phyloP scores from a whole-genome alignment of 2,797 vertebrate species.

The Erpetoichthys calabaricus region DNA sequence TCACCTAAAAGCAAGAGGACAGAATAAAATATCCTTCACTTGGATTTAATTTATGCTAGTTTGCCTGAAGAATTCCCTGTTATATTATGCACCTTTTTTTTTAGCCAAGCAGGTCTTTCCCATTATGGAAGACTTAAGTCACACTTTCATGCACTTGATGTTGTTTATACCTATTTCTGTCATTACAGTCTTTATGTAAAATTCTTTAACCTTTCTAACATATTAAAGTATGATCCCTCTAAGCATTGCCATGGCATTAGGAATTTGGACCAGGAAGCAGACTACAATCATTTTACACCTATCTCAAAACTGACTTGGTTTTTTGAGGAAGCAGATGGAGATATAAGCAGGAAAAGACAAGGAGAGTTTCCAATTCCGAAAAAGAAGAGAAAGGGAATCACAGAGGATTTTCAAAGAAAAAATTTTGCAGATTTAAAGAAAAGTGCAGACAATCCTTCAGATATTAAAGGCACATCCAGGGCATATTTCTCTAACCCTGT shows the following conservation, averaged over 20 bases:
- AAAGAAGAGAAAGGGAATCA: constrained; percentile 28
- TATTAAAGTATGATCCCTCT: constrained; percentile 88
- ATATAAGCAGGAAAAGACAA: constrained; percentile 58
- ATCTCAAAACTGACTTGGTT: constrained; percentile 72
- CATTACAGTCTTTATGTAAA: background rate
- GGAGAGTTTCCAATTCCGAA: constrained; percentile 53
- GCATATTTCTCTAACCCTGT: background rate
- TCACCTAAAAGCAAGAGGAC: constrained; percentile 53
- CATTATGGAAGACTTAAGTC: no score
- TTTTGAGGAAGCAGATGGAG: constrained; percentile 52
- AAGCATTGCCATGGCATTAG: constrained; percentile 90
- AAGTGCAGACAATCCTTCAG: background rate
- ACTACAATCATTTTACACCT: constrained; percentile 30
- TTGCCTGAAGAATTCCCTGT: background rate
- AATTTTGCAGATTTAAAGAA: background rate
- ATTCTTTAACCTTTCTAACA: constrained; percentile 50
- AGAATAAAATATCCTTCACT: constrained; percentile 66
- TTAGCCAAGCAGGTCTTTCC: no score
- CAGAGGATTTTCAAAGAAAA: background rate
- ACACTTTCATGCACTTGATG: no score
- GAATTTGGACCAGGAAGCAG: constrained; percentile 41
- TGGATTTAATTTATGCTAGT: background rate
- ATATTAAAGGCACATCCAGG: background rate
- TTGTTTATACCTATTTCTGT: no score
- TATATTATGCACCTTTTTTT: background rate